phyloP scores from a whole-genome alignment of 2,888 invertebrate genomes.

The Tubulanus polymorphus region DNA sequence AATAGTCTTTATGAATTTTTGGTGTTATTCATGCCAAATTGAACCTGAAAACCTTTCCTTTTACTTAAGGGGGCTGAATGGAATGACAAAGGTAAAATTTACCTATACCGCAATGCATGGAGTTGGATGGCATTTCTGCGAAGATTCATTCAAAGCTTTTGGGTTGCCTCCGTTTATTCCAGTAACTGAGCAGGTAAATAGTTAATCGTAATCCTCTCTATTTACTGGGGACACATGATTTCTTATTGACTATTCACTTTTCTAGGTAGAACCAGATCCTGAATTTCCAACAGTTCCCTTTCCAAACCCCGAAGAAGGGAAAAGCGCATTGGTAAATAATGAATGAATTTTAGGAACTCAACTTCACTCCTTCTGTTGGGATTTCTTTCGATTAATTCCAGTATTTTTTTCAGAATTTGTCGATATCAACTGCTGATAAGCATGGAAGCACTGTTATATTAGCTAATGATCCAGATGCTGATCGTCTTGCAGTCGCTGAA shows the following conservation, averaged over 20 bases:
- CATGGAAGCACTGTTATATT: slow-evolving; percentile 71
- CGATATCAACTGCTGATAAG: slow-evolving; percentile 72
- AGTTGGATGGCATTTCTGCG: slow-evolving; percentile 79
- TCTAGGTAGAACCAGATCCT: slow-evolving; percentile 83
- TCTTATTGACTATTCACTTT: slow-evolving; percentile 4
- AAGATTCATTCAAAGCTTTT: slow-evolving; percentile 69
- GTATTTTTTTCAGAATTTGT: slow-evolving; percentile 60
- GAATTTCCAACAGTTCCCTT: slow-evolving; percentile 96
- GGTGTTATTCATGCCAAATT: neutral
- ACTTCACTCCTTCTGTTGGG: neutral
- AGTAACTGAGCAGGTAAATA: slow-evolving; percentile 58
- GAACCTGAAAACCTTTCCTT: neutral
- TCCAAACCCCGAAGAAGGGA: slow-evolving; percentile 97
- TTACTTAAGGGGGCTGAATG: slow-evolving; percentile 35
- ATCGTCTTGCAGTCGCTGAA: slow-evolving; percentile 90
- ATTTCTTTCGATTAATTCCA: neutral
- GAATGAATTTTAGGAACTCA: neutral
- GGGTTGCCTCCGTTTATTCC: slow-evolving; percentile 60
- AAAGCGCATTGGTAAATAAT: slow-evolving; percentile 63
- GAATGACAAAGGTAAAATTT: slow-evolving; percentile 59
- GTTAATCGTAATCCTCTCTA: neutral
- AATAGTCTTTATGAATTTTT: neutral
- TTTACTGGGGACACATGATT: slow-evolving; percentile 4
- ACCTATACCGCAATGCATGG: slow-evolving; percentile 98
- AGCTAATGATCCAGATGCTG: slow-evolving; percentile 98